Conservation (phyloP, 1,140 invertebrate genomes). For the Eupristina koningsbergeri region DNA sequence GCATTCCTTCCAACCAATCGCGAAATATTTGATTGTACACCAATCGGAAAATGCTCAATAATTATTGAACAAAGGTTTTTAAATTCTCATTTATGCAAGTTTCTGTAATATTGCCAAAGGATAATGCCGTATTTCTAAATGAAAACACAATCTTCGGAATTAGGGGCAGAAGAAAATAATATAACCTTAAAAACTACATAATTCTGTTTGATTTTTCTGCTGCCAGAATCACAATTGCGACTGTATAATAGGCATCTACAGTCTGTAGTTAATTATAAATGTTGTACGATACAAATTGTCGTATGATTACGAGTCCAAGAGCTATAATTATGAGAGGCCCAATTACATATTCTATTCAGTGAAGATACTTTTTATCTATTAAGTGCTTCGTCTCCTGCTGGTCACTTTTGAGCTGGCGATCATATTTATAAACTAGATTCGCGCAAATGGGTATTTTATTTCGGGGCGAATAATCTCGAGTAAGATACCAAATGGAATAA, state of each 20-base stretch:
- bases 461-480: background rate
- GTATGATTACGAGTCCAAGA: background rate
- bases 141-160: background rate
- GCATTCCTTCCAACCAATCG: no score
- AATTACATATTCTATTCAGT: background rate
- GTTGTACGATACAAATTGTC: background rate
- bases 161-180: background rate
- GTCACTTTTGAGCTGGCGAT: background rate
- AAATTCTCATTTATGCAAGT: background rate
- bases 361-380: background rate
- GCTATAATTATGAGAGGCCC: background rate
- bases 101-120: background rate
- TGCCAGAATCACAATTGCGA: background rate
- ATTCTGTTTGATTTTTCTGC: background rate
- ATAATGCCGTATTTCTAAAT: background rate
- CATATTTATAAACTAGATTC: background rate
- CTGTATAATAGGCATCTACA: background rate
- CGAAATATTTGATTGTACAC: no score
- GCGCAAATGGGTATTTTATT: background rate
- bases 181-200: background rate
- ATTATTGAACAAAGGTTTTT: background rate
- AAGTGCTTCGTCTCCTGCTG: background rate
- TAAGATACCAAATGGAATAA: background rate
- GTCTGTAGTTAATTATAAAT: constrained; percentile 7
- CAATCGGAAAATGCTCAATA: no score